These are phyloP conservation scores for Diadophis punctatus DNA, from an alignment of 2,113 vertebrate species.

Conservation along the genomic window DNA sequence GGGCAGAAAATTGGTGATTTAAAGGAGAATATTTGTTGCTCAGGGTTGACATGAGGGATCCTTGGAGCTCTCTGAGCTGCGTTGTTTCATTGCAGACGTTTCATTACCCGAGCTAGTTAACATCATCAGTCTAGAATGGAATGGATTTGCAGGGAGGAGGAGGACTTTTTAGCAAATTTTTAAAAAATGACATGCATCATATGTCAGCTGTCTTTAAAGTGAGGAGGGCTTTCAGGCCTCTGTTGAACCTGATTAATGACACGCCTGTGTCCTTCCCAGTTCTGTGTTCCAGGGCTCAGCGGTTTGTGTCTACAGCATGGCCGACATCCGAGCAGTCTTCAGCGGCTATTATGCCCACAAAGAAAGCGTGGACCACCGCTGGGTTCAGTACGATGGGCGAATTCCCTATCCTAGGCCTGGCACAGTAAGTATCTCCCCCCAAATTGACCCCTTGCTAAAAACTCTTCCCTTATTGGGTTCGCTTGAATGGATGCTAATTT, in stretches of 20 bases:
- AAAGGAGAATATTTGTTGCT: neutral
- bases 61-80: neutral
- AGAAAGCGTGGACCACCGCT: slow-evolving; percentile 90
- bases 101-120: neutral
- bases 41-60: neutral
- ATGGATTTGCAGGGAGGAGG: too few relatives aligned
- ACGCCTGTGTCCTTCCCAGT: slow-evolving; percentile 61
- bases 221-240: too few relatives aligned
- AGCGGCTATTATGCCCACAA: slow-evolving; percentile 97
- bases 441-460: neutral
- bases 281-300: slow-evolving; percentile 97
- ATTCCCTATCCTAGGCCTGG: slow-evolving; percentile 95
- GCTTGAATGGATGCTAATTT: slow-evolving; percentile 32
- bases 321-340: slow-evolving; percentile 89
- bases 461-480: neutral
- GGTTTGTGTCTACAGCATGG: slow-evolving; percentile 94
- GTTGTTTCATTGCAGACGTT: neutral
- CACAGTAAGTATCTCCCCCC: slow-evolving; percentile 73
- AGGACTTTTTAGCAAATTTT: too few relatives aligned
- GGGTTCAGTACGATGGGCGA: slow-evolving; percentile 91
- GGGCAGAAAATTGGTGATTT: neutral
- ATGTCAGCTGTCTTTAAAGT: neutral
- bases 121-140: neutral
- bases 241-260: accelerated
- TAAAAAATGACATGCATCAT: neutral